Evolutionary conservation across 2,113 vertebrate species (phyloP).

Genomic region (Halichoeres trimaculatus): DNA sequence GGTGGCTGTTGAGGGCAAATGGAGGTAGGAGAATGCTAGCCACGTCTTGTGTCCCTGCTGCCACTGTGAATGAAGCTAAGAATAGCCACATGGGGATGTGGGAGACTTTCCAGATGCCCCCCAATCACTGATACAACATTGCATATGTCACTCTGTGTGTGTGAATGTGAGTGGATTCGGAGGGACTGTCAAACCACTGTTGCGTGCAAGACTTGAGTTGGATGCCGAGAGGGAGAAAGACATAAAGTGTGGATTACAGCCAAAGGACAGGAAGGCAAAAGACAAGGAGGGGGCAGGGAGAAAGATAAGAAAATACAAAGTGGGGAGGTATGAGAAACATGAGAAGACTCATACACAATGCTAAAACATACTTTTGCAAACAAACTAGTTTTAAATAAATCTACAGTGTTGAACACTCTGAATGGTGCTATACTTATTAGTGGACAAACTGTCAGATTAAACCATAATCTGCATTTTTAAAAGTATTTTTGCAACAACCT

Average conservation of each 20-base stretch:
- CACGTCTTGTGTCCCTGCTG: constrained; percentile 33
- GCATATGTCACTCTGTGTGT: constrained; percentile 34
- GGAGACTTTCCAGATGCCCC: constrained; percentile 43
- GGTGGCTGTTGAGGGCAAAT: constrained; percentile 40
- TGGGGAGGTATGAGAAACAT: background rate
- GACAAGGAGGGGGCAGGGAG: background rate
- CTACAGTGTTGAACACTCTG: too few relatives aligned
- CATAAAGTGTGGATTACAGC: constrained; percentile 32
- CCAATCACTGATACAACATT: constrained; percentile 43
- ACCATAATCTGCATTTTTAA: too few relatives aligned
- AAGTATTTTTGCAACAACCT: too few relatives aligned
- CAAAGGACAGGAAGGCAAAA: background rate
- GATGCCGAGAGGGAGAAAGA: background rate
- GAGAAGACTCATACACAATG: background rate
- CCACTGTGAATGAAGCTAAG: constrained; percentile 57
- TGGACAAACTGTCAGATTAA: background rate
- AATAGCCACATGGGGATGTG: constrained; percentile 44
- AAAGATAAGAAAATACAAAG: background rate
- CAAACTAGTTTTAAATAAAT: too few relatives aligned
- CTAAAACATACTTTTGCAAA: background rate
- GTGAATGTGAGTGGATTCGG: constrained; percentile 14
- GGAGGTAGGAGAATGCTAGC: constrained; percentile 46
- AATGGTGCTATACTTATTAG: too few relatives aligned
- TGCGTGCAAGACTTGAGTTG: constrained; percentile 9
- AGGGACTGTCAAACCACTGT: constrained; percentile 39